Conservation (phyloP, 1,140 invertebrate species). For the Drosophila biarmipes region DNA sequence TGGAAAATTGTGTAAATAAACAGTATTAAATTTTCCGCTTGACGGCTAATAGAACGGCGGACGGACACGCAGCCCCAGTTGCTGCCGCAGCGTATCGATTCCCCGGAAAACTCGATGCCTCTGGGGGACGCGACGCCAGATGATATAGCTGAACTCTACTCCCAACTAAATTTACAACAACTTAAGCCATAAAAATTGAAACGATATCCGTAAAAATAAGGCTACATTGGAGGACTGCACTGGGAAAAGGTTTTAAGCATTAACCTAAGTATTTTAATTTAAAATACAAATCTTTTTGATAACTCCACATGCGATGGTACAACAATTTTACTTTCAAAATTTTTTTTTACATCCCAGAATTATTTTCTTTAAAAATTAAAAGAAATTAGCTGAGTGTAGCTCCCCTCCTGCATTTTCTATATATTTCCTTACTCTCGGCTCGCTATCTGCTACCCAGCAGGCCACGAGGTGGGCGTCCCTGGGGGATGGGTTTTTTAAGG, state of each 20-base stretch:
- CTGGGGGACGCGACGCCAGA: slow-evolving; percentile 18
- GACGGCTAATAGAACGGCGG: slow-evolving; percentile 70
- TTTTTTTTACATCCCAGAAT: too few species aligned
- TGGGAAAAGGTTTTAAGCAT: background rate
- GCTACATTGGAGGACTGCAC: slow-evolving; percentile 30
- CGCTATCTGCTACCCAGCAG: slow-evolving; percentile 57
- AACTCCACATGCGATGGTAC: too few species aligned
- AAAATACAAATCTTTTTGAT: too few species aligned
- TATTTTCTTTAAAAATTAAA: too few species aligned
- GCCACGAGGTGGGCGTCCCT: background rate
- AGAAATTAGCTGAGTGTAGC: too few species aligned
- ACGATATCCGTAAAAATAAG: slow-evolving; percentile 65
- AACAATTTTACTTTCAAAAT: too few species aligned
- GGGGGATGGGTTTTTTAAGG: background rate
- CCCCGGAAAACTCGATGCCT: slow-evolving; percentile 29
- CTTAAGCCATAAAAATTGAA: slow-evolving; percentile 79
- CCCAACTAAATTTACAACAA: slow-evolving; percentile 70
- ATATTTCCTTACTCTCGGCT: slow-evolving; percentile 19
- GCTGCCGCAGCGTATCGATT: slow-evolving; percentile 67
- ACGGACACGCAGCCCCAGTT: slow-evolving; percentile 53
- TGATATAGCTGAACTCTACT: slow-evolving; percentile 43
- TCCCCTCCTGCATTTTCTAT: slow-evolving; percentile 1
- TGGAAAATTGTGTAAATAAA: slow-evolving; percentile 72
- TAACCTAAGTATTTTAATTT: too few species aligned
- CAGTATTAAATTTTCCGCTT: slow-evolving; percentile 72